Conservation (phyloP, 2,113 vertebrate genomes). For the Pardalotus punctatus region DNA sequence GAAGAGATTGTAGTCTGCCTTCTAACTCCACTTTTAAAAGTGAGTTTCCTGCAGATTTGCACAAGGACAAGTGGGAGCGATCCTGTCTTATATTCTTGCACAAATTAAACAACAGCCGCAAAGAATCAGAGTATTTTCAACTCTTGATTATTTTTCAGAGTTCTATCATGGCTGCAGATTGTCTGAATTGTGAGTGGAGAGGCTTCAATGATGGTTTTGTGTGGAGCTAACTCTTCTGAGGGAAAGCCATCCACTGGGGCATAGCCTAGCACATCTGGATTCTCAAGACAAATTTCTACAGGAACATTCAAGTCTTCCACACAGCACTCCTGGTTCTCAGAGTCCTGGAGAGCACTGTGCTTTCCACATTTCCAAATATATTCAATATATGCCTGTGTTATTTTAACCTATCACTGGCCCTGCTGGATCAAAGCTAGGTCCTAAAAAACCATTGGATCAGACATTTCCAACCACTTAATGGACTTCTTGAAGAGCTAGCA, state of each 20-base stretch:
- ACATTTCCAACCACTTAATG: background rate
- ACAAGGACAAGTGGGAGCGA: background rate
- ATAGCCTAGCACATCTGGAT: background rate
- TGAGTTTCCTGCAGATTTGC: background rate
- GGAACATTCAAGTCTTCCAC: background rate
- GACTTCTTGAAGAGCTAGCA: background rate
- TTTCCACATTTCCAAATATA: background rate
- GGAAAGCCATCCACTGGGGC: rapidly evolving
- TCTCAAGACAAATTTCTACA: background rate
- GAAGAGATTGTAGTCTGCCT: background rate
- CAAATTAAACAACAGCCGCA: background rate
- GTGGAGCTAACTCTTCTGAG: background rate
- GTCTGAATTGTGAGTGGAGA: background rate
- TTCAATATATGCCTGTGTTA: background rate
- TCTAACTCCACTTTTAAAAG: background rate
- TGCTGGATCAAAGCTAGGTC: background rate
- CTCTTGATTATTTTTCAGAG: background rate
- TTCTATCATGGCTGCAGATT: background rate
- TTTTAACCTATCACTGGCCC: background rate
- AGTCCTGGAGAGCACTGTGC: background rate
- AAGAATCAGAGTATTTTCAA: background rate
- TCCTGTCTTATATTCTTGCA: background rate
- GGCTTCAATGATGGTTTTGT: background rate
- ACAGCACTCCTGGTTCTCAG: background rate
- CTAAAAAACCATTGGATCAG: background rate